Evolutionary conservation across 2,113 vertebrate genomes (phyloP).

Genomic region (Pristiophorus japonicus): DNA sequence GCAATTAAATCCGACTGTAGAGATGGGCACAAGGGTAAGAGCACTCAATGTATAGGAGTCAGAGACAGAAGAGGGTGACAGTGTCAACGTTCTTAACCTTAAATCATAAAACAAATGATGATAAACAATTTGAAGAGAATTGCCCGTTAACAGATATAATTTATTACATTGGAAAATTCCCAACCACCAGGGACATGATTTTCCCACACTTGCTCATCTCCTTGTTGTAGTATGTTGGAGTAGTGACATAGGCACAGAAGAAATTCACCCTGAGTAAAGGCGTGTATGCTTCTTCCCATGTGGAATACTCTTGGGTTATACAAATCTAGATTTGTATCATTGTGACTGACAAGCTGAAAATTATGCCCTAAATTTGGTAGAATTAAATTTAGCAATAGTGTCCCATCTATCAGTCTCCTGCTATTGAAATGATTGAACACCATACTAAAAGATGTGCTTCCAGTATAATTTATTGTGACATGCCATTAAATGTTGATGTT

Average conservation of each 20-base stretch:
- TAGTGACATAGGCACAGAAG: not conserved
- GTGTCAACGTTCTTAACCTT: not conserved
- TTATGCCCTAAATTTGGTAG: not conserved
- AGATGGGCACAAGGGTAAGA: not conserved
- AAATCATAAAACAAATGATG: not conserved
- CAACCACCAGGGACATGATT: not conserved
- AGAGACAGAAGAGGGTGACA: not conserved
- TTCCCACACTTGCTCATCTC: too few relatives aligned
- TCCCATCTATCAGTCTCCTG: not conserved
- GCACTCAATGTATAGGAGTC: not conserved
- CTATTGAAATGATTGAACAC: slow-evolving; percentile 1
- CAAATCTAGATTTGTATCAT: not conserved
- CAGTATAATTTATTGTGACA: slow-evolving; percentile 11
- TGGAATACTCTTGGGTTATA: not conserved
- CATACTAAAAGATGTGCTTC: not conserved
- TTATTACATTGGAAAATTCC: not conserved
- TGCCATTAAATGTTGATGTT: not conserved
- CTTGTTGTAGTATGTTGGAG: not conserved
- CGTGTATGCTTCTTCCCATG: too few relatives aligned
- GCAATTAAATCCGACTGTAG: not conserved
- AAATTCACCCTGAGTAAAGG: not conserved
- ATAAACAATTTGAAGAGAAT: not conserved
- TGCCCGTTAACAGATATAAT: too few relatives aligned
- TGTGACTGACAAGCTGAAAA: not conserved
- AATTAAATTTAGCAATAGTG: not conserved